These are phyloP conservation scores for Cnemophilus loriae DNA, from an alignment of 2,113 vertebrate species.

Conservation along the genomic window DNA sequence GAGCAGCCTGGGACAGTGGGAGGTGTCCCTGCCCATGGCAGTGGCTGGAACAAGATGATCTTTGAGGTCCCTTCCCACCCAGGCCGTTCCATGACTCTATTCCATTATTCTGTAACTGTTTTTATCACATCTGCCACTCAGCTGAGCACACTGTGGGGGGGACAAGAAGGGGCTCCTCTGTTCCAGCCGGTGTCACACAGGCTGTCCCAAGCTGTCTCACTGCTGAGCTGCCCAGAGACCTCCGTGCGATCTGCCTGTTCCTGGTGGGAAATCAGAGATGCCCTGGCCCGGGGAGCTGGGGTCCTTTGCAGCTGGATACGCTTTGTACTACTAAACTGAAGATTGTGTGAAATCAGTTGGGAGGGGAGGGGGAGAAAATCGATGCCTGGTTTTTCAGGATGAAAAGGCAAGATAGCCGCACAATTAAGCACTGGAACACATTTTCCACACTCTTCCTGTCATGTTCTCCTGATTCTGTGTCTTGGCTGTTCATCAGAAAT, in stretches of 20 bases:
- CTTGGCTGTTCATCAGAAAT: conserved; percentile 76
- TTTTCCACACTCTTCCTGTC: conserved; percentile 65
- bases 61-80: neutral
- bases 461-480: conserved; percentile 63
- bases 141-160: neutral
- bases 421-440: conserved; percentile 68
- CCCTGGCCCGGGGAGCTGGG: neutral
- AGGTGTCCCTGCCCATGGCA: neutral
- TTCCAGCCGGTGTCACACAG: neutral
- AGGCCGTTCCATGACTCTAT: accelerated
- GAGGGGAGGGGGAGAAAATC: conserved; percentile 51
- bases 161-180: neutral
- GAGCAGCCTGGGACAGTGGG: accelerated
- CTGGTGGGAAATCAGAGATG: neutral
- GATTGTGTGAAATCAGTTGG: conserved; percentile 72
- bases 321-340: conserved; percentile 63
- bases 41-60: neutral
- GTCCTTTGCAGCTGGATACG: conserved; percentile 37
- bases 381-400: conserved; percentile 66
- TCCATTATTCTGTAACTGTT: neutral
- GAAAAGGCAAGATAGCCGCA: conserved; percentile 69
- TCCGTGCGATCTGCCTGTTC: neutral
- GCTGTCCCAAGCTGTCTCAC: neutral
- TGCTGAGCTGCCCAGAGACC: neutral
- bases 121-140: neutral